Conservation (phyloP, 2,888 invertebrate genomes). For the Thereva nobilitata region DNA sequence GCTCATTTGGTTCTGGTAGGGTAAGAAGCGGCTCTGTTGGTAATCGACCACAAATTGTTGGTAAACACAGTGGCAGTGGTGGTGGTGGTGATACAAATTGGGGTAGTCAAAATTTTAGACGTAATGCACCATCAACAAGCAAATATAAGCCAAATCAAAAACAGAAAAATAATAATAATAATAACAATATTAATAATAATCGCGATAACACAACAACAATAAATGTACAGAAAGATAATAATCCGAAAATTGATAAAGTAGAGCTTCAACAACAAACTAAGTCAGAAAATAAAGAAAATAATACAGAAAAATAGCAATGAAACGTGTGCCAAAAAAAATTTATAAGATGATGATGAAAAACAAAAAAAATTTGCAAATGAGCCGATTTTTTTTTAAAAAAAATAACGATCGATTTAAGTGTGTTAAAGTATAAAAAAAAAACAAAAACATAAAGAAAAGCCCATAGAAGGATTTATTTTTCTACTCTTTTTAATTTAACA, state of each 20-base stretch:
- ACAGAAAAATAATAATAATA: slow-evolving; percentile 6
- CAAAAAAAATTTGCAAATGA: no score
- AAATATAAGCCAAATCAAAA: slow-evolving; percentile 8
- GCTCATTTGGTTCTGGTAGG: slow-evolving; percentile 56
- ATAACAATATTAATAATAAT: not conserved
- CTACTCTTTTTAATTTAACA: no score
- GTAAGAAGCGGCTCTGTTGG: slow-evolving; percentile 57
- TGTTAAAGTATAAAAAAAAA: no score
- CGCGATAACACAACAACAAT: not conserved
- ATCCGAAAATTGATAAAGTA: not conserved
- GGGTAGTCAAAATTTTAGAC: slow-evolving; percentile 49
- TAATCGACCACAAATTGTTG: slow-evolving; percentile 55
- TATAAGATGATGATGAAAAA: no score
- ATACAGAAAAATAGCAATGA: slow-evolving; percentile 1
- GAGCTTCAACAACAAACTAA: not conserved
- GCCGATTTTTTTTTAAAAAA: no score
- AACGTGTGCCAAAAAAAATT: slow-evolving; percentile 17
- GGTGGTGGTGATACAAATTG: slow-evolving; percentile 48
- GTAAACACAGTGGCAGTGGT: slow-evolving; percentile 45
- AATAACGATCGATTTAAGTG: no score
- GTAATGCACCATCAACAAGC: slow-evolving; percentile 47
- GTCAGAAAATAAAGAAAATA: slow-evolving; percentile 19
- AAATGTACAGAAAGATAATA: slow-evolving; percentile 14
- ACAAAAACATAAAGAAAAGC: no score
- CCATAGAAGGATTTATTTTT: no score